Conservation (phyloP, 35 echinoderm and acorn worm species). For the Lytechinus pictus region DNA sequence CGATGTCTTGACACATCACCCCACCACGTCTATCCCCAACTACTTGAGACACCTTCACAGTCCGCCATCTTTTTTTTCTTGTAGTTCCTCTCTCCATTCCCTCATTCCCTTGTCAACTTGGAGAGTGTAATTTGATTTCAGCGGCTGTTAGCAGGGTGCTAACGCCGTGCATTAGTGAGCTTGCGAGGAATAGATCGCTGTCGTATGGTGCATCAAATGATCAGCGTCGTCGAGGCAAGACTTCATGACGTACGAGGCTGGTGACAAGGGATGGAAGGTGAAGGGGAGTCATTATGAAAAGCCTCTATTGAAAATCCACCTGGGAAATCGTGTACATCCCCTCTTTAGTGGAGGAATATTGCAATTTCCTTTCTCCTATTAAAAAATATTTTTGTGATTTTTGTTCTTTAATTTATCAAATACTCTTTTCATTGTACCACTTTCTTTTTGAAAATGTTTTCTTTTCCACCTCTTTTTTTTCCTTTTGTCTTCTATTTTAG, state of each 20-base stretch:
- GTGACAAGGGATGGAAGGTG: not conserved
- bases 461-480: no score
- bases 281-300: slow-evolving; percentile 35
- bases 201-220: slow-evolving; percentile 18
- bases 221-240: not conserved
- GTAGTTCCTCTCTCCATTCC: not conserved
- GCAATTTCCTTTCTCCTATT: slow-evolving; percentile 6
- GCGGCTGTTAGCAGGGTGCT: slow-evolving; percentile 35
- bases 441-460: no score
- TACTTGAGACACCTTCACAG: not conserved
- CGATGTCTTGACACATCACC: slow-evolving; percentile 16
- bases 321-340: slow-evolving; percentile 39
- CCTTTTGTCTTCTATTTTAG: not conserved
- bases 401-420: not conserved
- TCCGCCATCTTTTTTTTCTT: slow-evolving; percentile 2
- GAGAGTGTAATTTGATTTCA: slow-evolving; percentile 35
- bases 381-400: not conserved
- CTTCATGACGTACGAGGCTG: slow-evolving; percentile 31
- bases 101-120: not conserved
- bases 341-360: not conserved
- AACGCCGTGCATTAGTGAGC: slow-evolving; percentile 43
- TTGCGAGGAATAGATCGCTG: slow-evolving; percentile 21
- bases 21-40: not conserved
- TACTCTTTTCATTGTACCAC: no score
- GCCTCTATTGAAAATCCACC: slow-evolving; percentile 20